A percentile compares a stretch with the other conserved stretches of the same genome.
Conservation (phyloP, 2,888 invertebrate genomes). For the Eupithecia inturbata region DNA sequence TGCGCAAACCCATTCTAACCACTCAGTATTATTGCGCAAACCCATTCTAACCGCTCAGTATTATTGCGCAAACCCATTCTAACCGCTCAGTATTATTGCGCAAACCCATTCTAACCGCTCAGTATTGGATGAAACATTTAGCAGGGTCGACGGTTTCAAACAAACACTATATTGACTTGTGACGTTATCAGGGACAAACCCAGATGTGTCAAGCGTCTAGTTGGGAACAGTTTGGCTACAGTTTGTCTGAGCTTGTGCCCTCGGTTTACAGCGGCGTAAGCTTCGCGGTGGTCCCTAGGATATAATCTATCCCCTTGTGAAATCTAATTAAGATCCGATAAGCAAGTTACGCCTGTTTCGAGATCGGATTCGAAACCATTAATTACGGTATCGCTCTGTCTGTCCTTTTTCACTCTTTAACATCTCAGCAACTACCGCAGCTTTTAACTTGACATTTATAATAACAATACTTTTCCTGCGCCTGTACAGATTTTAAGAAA, state of each 20-base stretch:
- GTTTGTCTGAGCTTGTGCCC: neutral
- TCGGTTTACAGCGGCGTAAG: neutral
- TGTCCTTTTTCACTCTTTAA: too few relatives aligned
- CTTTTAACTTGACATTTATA: too few relatives aligned
- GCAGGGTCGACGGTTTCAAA: conserved; percentile 21
- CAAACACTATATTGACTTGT: conserved; percentile 13
- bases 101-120: neutral
- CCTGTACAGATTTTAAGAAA: too few relatives aligned
- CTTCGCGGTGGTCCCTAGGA: neutral
- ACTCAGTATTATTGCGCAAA: neutral
- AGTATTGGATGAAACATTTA: conserved; percentile 18
- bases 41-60: neutral
- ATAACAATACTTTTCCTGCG: too few relatives aligned
- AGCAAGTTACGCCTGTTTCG: neutral
- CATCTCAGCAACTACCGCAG: too few relatives aligned
- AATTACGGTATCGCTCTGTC: too few relatives aligned
- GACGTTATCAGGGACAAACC: conserved; percentile 6
- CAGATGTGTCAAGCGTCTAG: neutral
- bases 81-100: neutral
- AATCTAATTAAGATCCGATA: neutral
- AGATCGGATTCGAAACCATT: too few relatives aligned
- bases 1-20: too few relatives aligned
- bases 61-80: neutral
- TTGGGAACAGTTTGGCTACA: neutral
- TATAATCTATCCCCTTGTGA: neutral